phyloP scores from a whole-genome alignment of 2,888 invertebrate species.

The Dasypogon diadema region DNA sequence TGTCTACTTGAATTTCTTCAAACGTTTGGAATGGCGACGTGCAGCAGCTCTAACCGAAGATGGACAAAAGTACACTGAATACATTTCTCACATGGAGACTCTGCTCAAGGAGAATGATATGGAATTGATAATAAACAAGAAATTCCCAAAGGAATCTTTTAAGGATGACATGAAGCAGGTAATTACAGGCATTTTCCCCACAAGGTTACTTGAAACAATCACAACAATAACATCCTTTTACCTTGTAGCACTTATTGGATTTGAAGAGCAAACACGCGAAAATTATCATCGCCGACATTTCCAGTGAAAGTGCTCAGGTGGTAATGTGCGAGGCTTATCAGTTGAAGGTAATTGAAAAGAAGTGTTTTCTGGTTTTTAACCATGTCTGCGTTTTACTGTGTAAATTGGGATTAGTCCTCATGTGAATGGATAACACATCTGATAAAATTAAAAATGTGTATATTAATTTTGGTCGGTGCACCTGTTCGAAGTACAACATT shows the following conservation, averaged over 20 bases:
- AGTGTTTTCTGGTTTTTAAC: too few species aligned
- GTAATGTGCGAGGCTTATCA: slow-evolving; percentile 85
- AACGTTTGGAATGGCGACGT: slow-evolving; percentile 75
- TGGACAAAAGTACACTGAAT: slow-evolving; percentile 83
- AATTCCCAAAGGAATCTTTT: slow-evolving; percentile 75
- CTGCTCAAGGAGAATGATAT: slow-evolving; percentile 74
- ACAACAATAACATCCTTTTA: neutral
- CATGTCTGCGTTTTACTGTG: too few species aligned
- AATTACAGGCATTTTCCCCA: slow-evolving; percentile 46
- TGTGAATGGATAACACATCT: too few species aligned
- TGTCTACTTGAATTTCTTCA: slow-evolving; percentile 75
- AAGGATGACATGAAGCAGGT: slow-evolving; percentile 73
- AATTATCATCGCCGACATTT: slow-evolving; percentile 85
- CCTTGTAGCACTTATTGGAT: slow-evolving; percentile 74
- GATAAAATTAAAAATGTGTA: too few species aligned
- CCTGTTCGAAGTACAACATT: too few species aligned
- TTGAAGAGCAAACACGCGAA: slow-evolving; percentile 76
- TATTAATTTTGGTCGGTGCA: too few species aligned
- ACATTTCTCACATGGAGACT: slow-evolving; percentile 78
- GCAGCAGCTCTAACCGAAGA: slow-evolving; percentile 84
- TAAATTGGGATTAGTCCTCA: too few species aligned
- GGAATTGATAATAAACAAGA: slow-evolving; percentile 76
- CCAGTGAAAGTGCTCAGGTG: slow-evolving; percentile 78
- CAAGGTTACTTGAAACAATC: too few species aligned
- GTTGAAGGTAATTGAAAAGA: slow-evolving; percentile 59